Base-by-base conservation (phyloP, 1,140 invertebrate genomes). In the Mylabris phalerata region DNA sequence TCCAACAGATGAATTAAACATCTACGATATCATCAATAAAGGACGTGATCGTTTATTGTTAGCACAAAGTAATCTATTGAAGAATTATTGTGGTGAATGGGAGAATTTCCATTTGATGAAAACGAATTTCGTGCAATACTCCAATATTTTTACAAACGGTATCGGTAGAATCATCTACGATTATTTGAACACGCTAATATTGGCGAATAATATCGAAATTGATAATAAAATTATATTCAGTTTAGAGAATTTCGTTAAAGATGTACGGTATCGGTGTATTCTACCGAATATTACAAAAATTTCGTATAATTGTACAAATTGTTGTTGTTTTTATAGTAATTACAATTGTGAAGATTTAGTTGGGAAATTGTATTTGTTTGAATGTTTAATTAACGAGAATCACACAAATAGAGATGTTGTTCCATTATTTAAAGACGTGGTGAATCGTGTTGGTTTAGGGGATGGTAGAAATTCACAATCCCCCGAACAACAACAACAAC, bases 11-110 rank as follows among this genome's bases (percentile, higher is more conserved):
- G 51, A 54, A 44, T 27, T 54, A 10, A 54, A 42, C 19, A 54
- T 54, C 5, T 54, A 54, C 42, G 51, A 54, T 32, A 54, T 54
- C n/a, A 45, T 54, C 3, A 54, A 10, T 19, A 54, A 54, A 46
- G 51, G 51, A n/a, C n/a, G 51, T 7, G 51, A 54, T 26, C 44
- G 39, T 46, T 13, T 54, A 13, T 38, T 54, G 4, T 32, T 54
- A 6, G 46, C 46, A 10, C 25, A 45, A 13, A 54, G 51, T 24
- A 54, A 54, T 32, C 5, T 54, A 46, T 45, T n/a, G 7, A 13
- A 42, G 2, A 26, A 45, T n/a, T 54, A 54, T n/a, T 46, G 44
- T 6, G 46, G 51, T 19, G 51, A 54, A 54, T 54, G 51, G 51
- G 51, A 54, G n/a, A 45, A 54, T 19, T 54, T 45, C 26, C 27